Percentiles rank a stretch among this genome's conserved stretches.
phyloP scores from a whole-genome alignment of 92 coral and sea anemone genomes.

The Ricordea florida region DNA sequence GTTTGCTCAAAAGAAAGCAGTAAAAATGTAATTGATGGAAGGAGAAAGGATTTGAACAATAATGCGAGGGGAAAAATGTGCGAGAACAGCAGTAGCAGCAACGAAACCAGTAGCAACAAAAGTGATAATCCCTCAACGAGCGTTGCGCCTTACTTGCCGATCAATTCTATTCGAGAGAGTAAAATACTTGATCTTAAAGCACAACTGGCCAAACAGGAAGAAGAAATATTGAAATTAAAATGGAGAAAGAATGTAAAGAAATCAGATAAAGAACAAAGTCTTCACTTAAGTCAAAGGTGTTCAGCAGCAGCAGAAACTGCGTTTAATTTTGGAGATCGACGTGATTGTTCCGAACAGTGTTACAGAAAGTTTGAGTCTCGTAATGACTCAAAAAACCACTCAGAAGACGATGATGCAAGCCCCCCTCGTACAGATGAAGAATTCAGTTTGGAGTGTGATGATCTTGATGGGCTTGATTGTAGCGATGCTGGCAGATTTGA shows the following conservation, averaged over 20 bases:
- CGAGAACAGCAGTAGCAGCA: neutral
- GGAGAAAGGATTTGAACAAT: neutral
- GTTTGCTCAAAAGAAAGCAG: no score
- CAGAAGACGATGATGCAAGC: no score
- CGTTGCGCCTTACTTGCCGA: neutral
- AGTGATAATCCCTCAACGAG: neutral
- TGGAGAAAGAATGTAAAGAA: neutral
- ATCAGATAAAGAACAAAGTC: neutral
- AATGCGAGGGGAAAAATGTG: neutral
- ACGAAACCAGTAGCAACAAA: neutral
- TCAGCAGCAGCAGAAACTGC: neutral
- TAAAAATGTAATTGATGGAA: no score
- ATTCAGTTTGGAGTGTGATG: neutral
- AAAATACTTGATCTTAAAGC: constrained; percentile 31
- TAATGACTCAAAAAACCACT: no score
- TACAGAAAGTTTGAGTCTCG: no score
- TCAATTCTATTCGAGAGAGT: no score
- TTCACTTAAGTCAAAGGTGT: neutral
- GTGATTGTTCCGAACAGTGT: no score
- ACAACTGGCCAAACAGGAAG: constrained; percentile 10
- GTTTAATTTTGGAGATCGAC: no score
- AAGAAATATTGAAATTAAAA: constrained; percentile 9
- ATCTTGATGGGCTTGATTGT: neutral
- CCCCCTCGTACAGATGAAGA: neutral
- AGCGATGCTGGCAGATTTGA: neutral